Evolutionary conservation across 2,113 vertebrate genomes (phyloP), one percentile per base, ranked within the genome.

Genomic region (Mugil cephalus): DNA sequence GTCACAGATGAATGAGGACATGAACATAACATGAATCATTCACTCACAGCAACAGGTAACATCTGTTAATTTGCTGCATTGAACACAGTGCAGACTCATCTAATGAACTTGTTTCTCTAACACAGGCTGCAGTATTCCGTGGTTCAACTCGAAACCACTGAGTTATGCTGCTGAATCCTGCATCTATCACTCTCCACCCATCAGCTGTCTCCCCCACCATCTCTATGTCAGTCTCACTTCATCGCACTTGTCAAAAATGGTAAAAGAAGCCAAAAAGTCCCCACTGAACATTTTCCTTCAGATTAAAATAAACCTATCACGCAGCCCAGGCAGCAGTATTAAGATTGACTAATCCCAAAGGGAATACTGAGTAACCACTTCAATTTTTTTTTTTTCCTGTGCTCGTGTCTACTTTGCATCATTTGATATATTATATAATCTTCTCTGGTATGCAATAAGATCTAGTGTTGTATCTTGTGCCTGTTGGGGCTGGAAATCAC

Each of bases 401-500:
- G 1, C 18, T 17, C 12, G 19, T 67, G 36, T 59, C 69, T 47
- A 54, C 38, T 56, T 69, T 55, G 68, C 45, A 72, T 69, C 35
- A 69, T 64, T 69, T 43, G 68, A 69, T 69, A 55, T 66, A 62
- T 55, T 14, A 54, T 48, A 59, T 24, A 0, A 35, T 55, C n/a
- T 43, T 52, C 48, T 58, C 53, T 74, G 43, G 64, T 21, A 51
- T 53, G 30, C 36, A 64, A 54, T 15, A 13, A 24, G 21, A 54
- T 24, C 58, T 9, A 15, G 50, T 18, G 50, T 39, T 56, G 19
- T 14, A 15, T 67, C 21, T 60, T 17, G 60, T 52, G 58, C 76
- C 45, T 56, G 66, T 56, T 42, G 60, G 19, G 67, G 66, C 45
- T 55, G 54, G 17, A 73, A 74, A 74, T 50, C 40, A 54, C 45